Evolutionary conservation across 2,888 invertebrate species (phyloP).

Genomic region (Apocheima hispidaria): DNA sequence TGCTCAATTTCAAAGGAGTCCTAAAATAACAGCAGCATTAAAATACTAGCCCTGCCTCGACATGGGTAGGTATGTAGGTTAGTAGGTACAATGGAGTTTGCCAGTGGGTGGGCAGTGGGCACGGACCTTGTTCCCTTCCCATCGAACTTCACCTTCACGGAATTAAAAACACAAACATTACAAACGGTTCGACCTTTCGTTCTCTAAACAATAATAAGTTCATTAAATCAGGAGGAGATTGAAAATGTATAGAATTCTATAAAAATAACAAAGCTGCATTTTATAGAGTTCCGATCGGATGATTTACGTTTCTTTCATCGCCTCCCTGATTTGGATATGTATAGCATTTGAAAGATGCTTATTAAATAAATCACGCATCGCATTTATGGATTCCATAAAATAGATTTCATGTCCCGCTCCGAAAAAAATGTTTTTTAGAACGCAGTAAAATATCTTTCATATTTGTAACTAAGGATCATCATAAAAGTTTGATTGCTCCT

Average conservation of each 20-base stretch:
- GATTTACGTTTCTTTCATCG: conserved; percentile 42
- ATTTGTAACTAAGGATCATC: conserved; percentile 34
- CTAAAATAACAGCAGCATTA: conserved; percentile 45
- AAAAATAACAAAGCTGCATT: conserved; percentile 55
- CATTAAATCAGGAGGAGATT: conserved; percentile 65
- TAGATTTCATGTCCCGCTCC: conserved; percentile 19
- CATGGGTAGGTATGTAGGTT: conserved; percentile 57
- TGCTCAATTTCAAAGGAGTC: conserved; percentile 45
- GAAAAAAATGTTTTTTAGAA: conserved; percentile 23
- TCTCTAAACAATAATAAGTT: conserved; percentile 63
- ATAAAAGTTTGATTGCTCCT: conserved; percentile 41
- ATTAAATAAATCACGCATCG: conserved; percentile 29
- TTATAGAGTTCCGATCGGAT: conserved; percentile 40
- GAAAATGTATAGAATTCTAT: conserved; percentile 57
- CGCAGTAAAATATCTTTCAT: conserved; percentile 15
- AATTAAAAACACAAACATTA: conserved; percentile 59
- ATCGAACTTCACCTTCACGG: conserved; percentile 69
- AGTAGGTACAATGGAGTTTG: conserved; percentile 48
- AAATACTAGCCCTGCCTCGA: conserved; percentile 18
- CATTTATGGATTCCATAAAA: conserved; percentile 35
- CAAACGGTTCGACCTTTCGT: conserved; percentile 60
- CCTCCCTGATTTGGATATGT: conserved; percentile 24
- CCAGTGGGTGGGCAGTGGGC: conserved; percentile 23
- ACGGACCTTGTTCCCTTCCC: conserved; percentile 56
- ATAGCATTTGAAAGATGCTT: conserved; percentile 28